These are phyloP conservation scores for Rana temporaria DNA, from an alignment of 2,113 vertebrate genomes.

Conservation along the genomic window DNA sequence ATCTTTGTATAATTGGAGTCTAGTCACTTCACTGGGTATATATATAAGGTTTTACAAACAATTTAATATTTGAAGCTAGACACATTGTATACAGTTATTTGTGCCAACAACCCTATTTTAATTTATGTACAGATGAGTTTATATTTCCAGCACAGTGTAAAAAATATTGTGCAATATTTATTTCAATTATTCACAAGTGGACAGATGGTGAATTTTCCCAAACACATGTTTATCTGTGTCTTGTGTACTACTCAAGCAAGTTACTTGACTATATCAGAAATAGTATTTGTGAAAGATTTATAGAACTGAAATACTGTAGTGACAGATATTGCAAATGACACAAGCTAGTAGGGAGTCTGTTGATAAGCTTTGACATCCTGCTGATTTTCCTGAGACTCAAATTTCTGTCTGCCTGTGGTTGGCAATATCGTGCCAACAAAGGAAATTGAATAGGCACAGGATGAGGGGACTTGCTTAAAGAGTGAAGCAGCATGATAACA, in stretches of 20 bases:
- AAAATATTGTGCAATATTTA: no score
- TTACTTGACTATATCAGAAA: neutral
- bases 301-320: conserved; percentile 36
- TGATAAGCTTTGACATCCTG: conserved; percentile 49
- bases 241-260: conserved; percentile 1
- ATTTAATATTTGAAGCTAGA: no score
- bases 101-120: no score
- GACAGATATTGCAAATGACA: conserved; percentile 49
- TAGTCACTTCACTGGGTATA: no score
- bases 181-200: no score
- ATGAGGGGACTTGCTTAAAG: neutral
- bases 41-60: no score
- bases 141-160: no score
- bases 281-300: conserved; percentile 36
- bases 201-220: neutral
- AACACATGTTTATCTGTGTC: neutral
- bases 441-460: conserved; percentile 6
- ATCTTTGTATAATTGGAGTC: no score
- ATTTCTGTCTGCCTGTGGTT: conserved; percentile 7
- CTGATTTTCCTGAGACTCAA: conserved; percentile 29
- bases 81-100: no score
- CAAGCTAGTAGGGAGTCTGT: conserved; percentile 37
- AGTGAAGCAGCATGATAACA: conserved; percentile 4
- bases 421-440: conserved; percentile 33
- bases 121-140: no score